Percentiles rank a stretch among this genome's conserved stretches.
Evolutionary conservation across 1,140 invertebrate species (phyloP).

Genomic region (Calephelis nemesis): DNA sequence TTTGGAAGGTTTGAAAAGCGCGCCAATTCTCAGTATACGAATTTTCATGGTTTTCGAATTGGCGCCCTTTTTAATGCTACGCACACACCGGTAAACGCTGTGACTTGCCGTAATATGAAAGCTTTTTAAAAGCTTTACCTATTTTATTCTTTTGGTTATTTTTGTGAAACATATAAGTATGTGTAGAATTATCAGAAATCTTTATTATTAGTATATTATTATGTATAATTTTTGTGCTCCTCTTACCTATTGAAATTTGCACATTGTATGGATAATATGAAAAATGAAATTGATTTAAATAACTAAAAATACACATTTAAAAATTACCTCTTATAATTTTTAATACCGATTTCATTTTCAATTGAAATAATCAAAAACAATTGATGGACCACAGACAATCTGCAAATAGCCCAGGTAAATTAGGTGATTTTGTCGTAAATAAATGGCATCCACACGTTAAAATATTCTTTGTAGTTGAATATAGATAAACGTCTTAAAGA

Average conservation of each 20-base stretch:
- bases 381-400: background rate
- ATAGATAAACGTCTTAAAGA: too few species aligned
- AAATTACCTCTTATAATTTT: too few species aligned
- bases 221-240: background rate
- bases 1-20: constrained; percentile 31
- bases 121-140: too few species aligned
- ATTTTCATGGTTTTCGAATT: constrained; percentile 11
- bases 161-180: too few species aligned
- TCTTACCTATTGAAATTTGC: background rate
- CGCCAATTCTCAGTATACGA: constrained; percentile 37
- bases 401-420: constrained; percentile 4
- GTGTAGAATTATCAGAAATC: too few species aligned
- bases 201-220: too few species aligned
- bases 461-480: too few species aligned
- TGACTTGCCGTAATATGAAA: background rate
- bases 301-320: background rate
- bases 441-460: too few species aligned
- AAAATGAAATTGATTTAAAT: background rate
- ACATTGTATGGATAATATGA: background rate
- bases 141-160: too few species aligned
- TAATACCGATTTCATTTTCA: background rate
- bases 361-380: background rate
- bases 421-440: background rate
- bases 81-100: background rate
- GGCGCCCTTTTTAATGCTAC: constrained; percentile 14